Base-by-base conservation (phyloP, 2,113 vertebrate genomes). In the Limanda limanda region DNA sequence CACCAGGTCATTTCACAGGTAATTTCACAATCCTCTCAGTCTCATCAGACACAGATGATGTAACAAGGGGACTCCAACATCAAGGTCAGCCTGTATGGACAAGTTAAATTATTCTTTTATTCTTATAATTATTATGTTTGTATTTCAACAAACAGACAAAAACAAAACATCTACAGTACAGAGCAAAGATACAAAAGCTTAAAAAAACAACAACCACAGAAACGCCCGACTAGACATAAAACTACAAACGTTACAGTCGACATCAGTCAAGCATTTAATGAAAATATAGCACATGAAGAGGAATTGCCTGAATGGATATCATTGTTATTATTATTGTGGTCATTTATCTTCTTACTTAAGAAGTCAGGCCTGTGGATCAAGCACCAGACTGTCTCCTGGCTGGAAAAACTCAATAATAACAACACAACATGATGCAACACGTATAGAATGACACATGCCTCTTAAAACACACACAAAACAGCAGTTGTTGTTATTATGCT, bases 401-500 rank as follows among this genome's bases (percentile, higher is more conserved):
- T 45, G 42, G n/a, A 35, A n/a, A 31, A 17, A 47, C 4, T 14
- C 2, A 45, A 20, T 58, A 18, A 25, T 10, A 48, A 14, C 14
- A 57, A 35, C 2, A 42, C 6, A 51, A 21, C 12, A 0, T 69
- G 23, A 69, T 63, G 55, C 66, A 80, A 21, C 4, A 37, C 3
- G 5, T 11, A 67, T 65, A 48, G 31, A 18, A 13, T 4, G 21
- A 52, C 8, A 23, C 31, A 56, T 35, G 47, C 47, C 17, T 51
- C 47, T 17, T 18, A 5, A 9, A 0, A 20, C 7, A 45, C 15
- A n/a, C 57, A 68, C 71, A 55, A 3, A 51, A 68, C 47, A 74
- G 1, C 5, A 47, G 45, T 13, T 70, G 67, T 78, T 80, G 71
- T 84, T 27, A 62, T 15, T 47, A 60, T 25, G n/a, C 51, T 15